Conservation (phyloP, 2,797 vertebrate genomes). For the Squalus acanthias region DNA sequence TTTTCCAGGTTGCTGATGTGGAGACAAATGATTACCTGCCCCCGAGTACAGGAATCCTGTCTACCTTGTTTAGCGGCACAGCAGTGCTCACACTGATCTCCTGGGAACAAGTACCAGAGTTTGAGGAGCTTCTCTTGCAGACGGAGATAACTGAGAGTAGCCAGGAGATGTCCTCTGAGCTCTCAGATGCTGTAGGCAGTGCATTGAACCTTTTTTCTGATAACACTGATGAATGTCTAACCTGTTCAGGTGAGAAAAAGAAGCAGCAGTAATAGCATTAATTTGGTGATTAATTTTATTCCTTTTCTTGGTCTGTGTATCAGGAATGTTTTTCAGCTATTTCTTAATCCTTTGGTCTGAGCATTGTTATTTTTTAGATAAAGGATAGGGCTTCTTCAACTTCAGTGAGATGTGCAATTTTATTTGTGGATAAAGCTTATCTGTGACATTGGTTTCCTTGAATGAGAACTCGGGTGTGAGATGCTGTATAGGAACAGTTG, state of each 20-base stretch:
- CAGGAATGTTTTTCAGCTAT: slow-evolving; percentile 10
- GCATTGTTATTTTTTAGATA: not conserved
- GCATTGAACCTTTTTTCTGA: slow-evolving; percentile 62
- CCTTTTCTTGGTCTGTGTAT: not conserved
- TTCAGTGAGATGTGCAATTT: not conserved
- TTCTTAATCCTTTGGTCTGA: not conserved
- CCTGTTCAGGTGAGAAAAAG: slow-evolving; percentile 41
- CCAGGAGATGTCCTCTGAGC: slow-evolving; percentile 49
- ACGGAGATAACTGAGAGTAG: slow-evolving; percentile 43
- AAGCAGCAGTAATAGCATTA: not conserved
- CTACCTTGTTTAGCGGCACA: slow-evolving; percentile 61
- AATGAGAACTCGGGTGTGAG: not conserved
- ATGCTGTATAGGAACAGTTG: not conserved
- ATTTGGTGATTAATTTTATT: not conserved
- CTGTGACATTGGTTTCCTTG: not conserved
- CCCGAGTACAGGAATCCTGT: slow-evolving; percentile 68
- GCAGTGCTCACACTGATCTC: slow-evolving; percentile 70
- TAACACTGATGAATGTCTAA: slow-evolving; percentile 51
- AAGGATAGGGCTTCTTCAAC: not conserved
- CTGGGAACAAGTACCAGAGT: slow-evolving; percentile 44
- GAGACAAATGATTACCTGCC: slow-evolving; percentile 53
- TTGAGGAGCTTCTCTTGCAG: slow-evolving; percentile 45
- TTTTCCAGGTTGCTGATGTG: slow-evolving; percentile 68
- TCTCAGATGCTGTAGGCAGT: slow-evolving; percentile 67
- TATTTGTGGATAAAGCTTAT: not conserved